phyloP scores from a whole-genome alignment of 2,113 vertebrate genomes.

The Steatornis caripensis region DNA sequence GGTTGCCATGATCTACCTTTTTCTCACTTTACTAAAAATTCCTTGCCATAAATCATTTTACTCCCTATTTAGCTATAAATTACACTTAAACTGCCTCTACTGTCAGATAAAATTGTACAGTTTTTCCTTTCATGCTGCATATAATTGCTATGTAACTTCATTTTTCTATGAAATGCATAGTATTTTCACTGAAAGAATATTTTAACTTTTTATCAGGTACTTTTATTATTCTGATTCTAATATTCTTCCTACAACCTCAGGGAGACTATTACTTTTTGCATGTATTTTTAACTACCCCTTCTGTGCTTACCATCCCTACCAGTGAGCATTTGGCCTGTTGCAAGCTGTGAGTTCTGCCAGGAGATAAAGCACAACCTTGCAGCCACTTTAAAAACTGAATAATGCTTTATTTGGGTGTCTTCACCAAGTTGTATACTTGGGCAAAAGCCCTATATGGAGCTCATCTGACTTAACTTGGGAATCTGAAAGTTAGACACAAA shows the following conservation, averaged over 20 bases:
- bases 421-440: neutral
- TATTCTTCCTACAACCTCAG: neutral
- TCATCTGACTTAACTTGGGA: neutral
- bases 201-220: neutral
- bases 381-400: neutral
- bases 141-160: neutral
- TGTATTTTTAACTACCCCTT: neutral
- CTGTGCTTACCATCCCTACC: neutral
- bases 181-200: slow-evolving; percentile 5
- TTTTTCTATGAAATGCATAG: neutral
- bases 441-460: neutral
- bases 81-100: neutral
- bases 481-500: neutral
- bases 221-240: neutral
- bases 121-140: neutral
- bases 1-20: slow-evolving; percentile 39
- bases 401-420: neutral
- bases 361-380: neutral
- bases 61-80: slow-evolving; percentile 29
- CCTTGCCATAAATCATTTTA: neutral
- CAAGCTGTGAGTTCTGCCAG: neutral
- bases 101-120: neutral
- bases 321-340: neutral
- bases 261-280: neutral
- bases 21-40: neutral